Conservation (phyloP, 2,797 vertebrate species). For the Diceros bicornis region DNA sequence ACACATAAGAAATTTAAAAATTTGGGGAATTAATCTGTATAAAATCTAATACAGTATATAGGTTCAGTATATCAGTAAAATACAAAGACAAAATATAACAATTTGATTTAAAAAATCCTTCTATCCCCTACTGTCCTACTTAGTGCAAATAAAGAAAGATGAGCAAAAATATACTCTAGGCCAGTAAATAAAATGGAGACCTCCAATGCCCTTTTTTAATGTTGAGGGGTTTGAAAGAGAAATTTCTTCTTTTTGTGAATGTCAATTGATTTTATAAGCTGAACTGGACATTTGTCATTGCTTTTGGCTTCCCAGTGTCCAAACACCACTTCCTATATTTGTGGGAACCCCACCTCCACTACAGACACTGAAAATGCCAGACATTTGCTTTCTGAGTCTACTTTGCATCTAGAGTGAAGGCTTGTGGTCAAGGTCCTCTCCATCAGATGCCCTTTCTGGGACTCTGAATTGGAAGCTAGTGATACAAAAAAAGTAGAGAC, state of each 20-base stretch:
- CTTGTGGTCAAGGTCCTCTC: not conserved
- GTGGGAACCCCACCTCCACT: not conserved
- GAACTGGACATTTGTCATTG: not conserved
- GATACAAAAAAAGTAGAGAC: not conserved
- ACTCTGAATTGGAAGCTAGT: not conserved
- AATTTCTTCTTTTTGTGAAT: constrained; percentile 29
- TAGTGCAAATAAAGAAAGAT: not conserved
- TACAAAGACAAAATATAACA: not conserved
- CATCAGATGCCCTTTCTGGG: not conserved
- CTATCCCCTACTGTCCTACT: not conserved
- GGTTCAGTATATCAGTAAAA: not conserved
- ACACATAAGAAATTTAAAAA: not conserved
- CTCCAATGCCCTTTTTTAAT: not conserved
- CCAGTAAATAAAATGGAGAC: not conserved
- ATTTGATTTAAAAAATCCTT: constrained; percentile 27
- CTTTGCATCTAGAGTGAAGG: not conserved
- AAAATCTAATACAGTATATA: not conserved
- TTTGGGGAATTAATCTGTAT: not conserved
- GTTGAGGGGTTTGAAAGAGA: not conserved
- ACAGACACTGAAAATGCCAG: not conserved
- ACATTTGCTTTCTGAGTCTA: not conserved
- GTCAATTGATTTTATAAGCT: not conserved
- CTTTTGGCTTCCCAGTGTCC: not conserved
- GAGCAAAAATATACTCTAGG: not conserved
- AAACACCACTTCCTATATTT: not conserved